These are phyloP conservation scores for Elaeidobius kamerunicus DNA, from an alignment of 2,888 invertebrate species.

Conservation along the genomic window DNA sequence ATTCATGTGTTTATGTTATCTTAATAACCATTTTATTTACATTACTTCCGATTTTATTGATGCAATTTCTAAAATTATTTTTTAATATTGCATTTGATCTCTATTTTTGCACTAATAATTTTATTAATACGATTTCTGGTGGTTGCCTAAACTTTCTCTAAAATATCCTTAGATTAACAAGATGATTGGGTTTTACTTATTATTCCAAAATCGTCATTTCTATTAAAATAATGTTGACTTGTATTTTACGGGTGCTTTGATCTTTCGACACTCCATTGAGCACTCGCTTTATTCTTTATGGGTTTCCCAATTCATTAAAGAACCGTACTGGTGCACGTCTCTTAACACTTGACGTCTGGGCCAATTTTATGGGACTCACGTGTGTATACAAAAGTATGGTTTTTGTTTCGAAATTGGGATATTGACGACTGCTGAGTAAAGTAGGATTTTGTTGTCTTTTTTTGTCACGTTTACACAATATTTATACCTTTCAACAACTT, in stretches of 20 bases:
- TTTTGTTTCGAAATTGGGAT: slow-evolving; percentile 32
- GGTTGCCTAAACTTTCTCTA: too few species aligned
- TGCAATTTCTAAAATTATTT: slow-evolving; percentile 14
- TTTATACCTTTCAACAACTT: too few species aligned
- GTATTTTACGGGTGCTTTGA: slow-evolving; percentile 41
- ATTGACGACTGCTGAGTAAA: slow-evolving; percentile 5
- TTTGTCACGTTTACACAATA: too few species aligned
- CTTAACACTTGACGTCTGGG: slow-evolving; percentile 47
- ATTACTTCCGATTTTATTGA: slow-evolving; percentile 27
- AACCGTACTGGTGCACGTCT: slow-evolving; percentile 45
- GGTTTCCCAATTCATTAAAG: slow-evolving; percentile 46
- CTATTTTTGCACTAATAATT: too few species aligned
- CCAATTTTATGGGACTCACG: slow-evolving; percentile 48
- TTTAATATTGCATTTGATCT: slow-evolving; percentile 15
- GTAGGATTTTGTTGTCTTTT: too few species aligned
- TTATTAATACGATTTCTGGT: too few species aligned
- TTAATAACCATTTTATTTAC: slow-evolving; percentile 28
- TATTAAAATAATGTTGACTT: slow-evolving; percentile 42
- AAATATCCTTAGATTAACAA: too few species aligned
- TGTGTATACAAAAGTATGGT: slow-evolving; percentile 39
- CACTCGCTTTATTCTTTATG: slow-evolving; percentile 47
- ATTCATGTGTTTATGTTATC: slow-evolving; percentile 39
- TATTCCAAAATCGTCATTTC: slow-evolving; percentile 34
- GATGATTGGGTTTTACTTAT: slow-evolving; percentile 1
- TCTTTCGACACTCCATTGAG: slow-evolving; percentile 46